A percentile compares a stretch with the other conserved stretches of the same genome.
These are phyloP conservation scores for Pseudorasbora parva DNA, from an alignment of 2,113 vertebrate species.

Conservation along the genomic window DNA sequence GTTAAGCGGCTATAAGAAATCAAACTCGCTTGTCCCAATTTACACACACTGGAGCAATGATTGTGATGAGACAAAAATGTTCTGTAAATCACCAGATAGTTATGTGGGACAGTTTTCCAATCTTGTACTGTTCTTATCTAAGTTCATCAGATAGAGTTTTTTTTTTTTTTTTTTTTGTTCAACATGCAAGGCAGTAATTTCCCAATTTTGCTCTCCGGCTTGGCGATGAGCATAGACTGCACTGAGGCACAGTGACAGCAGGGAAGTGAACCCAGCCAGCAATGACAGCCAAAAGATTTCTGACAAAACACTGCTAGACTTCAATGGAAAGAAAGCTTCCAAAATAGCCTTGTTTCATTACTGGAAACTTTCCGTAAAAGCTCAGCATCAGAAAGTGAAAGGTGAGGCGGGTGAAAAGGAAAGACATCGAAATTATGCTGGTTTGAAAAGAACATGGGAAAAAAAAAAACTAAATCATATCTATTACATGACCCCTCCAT, in stretches of 20 bases:
- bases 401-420: neutral
- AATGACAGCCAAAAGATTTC: conserved; percentile 46
- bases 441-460: neutral
- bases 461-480: neutral
- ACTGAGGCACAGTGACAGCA: conserved; percentile 36
- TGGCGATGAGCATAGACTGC: conserved; percentile 19
- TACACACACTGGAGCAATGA: neutral
- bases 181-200: conserved; percentile 36
- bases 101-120: too few species aligned
- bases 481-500: neutral
- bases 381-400: neutral
- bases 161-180: neutral
- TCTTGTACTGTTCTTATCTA: neutral
- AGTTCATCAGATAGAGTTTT: neutral
- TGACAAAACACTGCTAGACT: conserved; percentile 32
- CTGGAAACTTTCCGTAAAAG: conserved; percentile 25
- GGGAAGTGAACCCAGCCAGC: conserved; percentile 25
- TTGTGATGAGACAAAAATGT: neutral
- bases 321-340: conserved; percentile 42
- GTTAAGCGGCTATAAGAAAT: conserved; percentile 12
- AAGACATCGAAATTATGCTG: neutral
- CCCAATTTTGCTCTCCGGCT: conserved; percentile 35
- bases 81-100: too few species aligned
- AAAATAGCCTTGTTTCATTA: conserved; percentile 12
- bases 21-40: neutral